Evolutionary conservation across 2,797 vertebrate genomes (phyloP), one percentile per base, ranked within the genome.

Genomic region (Moxostoma hubbsi): DNA sequence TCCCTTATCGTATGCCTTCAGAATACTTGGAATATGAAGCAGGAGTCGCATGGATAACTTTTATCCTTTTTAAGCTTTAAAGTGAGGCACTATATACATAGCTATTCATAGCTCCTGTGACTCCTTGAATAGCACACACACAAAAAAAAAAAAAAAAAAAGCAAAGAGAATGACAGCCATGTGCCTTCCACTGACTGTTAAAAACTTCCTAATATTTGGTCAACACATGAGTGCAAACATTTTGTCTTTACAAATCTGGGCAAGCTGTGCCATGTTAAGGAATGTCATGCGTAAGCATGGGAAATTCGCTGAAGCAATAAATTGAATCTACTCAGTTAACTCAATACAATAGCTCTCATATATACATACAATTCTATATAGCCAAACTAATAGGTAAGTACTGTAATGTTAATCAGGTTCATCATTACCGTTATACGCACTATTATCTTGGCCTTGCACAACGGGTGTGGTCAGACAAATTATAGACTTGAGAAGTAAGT

Each of bases 371-470:
- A 24, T 36, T 50, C 46, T 73, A 59, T n/a, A 12, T 1, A 9
- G 7, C 36, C 24, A 65, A 55, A 65, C 11, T 46, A 54, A 58
- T 24, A 66, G 43, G 1, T 8, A 12, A 45, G 16, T 12, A 8
- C 36, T 46, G 47, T 15, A 24, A 7, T 1, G 5, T 16, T 53
- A n/a, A 16, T 55, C 24, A 18, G 4, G 49, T 65, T 66, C 6
- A 50, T 45, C 9, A 1, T 59, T 51, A 55, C 18, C 80, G 57
- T 80, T 79, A 86, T 72, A 57, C 81, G 77, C 71, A 51, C 53
- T 61, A 75, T 88, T 92, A 90, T 89, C 88, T 89, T 2, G 15
- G 75, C n/a, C 71, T 47, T 82, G 58, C 85, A 83, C 46, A 59
- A 63, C 10, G 81, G 57, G 88, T 89, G 91, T 88, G 90, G 68